Base-by-base conservation (phyloP, 37 sponge, comb jelly and placozoan species). In the Lycopodina hypogea region DNA sequence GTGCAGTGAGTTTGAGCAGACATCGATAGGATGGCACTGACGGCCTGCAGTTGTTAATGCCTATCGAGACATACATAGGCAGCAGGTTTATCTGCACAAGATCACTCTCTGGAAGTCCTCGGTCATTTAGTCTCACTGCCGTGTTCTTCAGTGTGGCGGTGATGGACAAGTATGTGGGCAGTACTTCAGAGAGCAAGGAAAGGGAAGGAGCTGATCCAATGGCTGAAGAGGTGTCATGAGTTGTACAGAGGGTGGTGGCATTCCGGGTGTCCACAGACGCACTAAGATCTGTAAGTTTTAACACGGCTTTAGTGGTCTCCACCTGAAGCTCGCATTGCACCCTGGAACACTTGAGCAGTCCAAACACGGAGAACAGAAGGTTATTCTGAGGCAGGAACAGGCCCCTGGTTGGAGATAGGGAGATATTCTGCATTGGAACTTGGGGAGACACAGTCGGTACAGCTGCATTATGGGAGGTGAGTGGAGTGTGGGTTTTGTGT, bases 111-210 rank as follows among this genome's bases (percentile, higher is more conserved):
- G 81, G 72, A 9, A 80, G 57, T 23, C 61, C 76, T 22, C 55
- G 12, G 40, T 86, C 87, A 7, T 19, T 67, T 7, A 80, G 51
- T 34, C 76, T 26, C 37, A 86, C 0, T 1, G 12, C 8, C 9
- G 57, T 61, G 19, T 67, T 80, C 63, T 66, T 75, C n/a, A 86
- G 32, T 2, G 87, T 86, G 24, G 81, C 77, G 9, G 80, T 41
- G 0, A 81, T 50, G 15, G 87, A 86, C 26, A 86, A 69, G 45
- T 86, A 86, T 1, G 81, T 45, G 14, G 81, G 81, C 1, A 81
- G 81, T 2, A 59, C 17, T 17, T 63, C 71, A 39, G 34, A 24
- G 35, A 33, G 33, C 2, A 52, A 24, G 37, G 23, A 9, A 17
- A 61, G 62, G 19, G 56, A 2, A 1, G 30, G 57, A 18, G 19